phyloP scores from a whole-genome alignment of 1,140 invertebrate species.

The Brachionus paranguensis region DNA sequence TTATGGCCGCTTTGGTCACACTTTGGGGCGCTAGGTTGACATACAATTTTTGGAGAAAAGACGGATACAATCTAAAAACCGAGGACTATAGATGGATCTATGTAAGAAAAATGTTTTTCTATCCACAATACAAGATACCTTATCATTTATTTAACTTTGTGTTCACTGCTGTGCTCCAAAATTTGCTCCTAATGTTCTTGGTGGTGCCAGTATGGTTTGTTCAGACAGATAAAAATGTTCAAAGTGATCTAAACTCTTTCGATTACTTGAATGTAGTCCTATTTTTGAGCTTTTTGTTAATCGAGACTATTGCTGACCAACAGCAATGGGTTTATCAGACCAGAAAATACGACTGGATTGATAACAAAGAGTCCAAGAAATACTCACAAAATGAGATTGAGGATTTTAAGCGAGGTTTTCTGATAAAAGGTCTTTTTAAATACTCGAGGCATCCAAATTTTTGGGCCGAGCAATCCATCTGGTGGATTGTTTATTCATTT shows the following conservation, averaged over 20 bases:
- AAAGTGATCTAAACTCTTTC: not conserved
- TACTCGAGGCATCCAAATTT: slow-evolving; percentile 40
- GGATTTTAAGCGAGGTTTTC: slow-evolving; percentile 24
- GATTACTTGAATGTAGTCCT: not conserved
- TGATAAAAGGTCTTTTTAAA: slow-evolving; percentile 32
- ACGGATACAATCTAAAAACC: not conserved
- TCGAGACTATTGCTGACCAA: slow-evolving; percentile 27
- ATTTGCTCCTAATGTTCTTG: slow-evolving; percentile 5
- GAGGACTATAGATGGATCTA: slow-evolving; percentile 37
- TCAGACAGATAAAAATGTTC: not conserved
- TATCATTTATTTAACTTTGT: slow-evolving; percentile 36
- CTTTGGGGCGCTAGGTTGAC: slow-evolving; percentile 27
- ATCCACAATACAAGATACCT: not conserved
- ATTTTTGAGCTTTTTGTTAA: not conserved
- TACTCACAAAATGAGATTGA: not conserved
- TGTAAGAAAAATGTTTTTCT: slow-evolving; percentile 31
- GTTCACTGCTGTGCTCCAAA: slow-evolving; percentile 21
- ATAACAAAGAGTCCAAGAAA: not conserved
- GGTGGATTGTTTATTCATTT: slow-evolving; percentile 33
- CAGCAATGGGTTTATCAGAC: slow-evolving; percentile 36
- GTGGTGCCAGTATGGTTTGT: slow-evolving; percentile 29
- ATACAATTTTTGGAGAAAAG: slow-evolving; percentile 31
- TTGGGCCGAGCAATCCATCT: slow-evolving; percentile 11
- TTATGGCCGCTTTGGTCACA: not conserved
- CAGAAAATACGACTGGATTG: not conserved